Evolutionary conservation across 2,888 invertebrate species (phyloP).

Genomic region (Ochropleura plecta): DNA sequence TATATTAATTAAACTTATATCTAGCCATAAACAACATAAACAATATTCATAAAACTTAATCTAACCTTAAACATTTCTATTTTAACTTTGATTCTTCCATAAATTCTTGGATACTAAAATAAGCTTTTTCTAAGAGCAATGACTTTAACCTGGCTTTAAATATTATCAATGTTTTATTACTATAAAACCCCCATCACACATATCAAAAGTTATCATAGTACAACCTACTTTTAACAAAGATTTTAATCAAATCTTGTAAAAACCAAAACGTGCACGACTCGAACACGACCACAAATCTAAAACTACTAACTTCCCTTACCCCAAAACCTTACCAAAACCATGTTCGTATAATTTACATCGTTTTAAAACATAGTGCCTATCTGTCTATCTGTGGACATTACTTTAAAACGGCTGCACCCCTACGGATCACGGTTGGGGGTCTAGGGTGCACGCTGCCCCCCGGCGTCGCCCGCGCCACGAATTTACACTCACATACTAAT

Average conservation of each 20-base stretch:
- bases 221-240: neutral
- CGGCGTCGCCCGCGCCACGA: constrained; percentile 74
- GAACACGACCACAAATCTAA: neutral
- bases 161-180: no score
- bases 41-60: no score
- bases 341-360: constrained; percentile 20
- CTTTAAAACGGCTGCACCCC: constrained; percentile 66
- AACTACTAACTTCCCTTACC: neutral
- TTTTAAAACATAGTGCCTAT: constrained; percentile 32
- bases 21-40: no score
- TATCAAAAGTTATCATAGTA: no score
- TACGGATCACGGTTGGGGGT: constrained; percentile 67
- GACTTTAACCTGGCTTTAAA: no score
- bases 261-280: neutral
- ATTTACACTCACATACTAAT: constrained; percentile 86
- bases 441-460: constrained; percentile 82
- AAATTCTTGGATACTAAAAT: no score
- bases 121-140: no score
- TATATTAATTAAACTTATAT: no score
- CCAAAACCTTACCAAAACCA: constrained; percentile 10
- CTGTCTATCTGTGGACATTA: constrained; percentile 41
- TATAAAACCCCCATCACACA: no score
- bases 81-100: no score
- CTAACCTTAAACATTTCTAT: no score
- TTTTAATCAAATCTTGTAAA: neutral